Percentiles rank a stretch among this genome's conserved stretches.
Evolutionary conservation across 2,888 invertebrate species (phyloP).

Genomic region (Cerastis leucographa): DNA sequence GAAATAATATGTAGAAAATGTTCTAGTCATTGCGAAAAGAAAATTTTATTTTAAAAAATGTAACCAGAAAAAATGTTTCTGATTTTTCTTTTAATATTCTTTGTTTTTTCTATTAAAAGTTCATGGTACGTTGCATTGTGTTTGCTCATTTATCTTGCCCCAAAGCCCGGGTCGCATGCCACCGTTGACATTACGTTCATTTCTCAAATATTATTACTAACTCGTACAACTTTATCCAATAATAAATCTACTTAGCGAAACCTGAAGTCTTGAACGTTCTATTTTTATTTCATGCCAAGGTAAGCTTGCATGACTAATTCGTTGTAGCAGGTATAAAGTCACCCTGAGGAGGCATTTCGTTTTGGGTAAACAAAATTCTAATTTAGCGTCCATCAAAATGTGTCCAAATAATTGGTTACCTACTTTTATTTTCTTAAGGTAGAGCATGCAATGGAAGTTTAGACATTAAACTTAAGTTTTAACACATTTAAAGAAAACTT

Average conservation of each 20-base stretch:
- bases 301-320: slow-evolving; percentile 72
- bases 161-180: slow-evolving; percentile 80
- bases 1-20: slow-evolving; percentile 49
- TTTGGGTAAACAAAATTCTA: slow-evolving; percentile 23
- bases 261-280: slow-evolving; percentile 65
- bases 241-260: slow-evolving; percentile 79
- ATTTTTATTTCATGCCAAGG: slow-evolving; percentile 63
- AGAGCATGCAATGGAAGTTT: background rate
- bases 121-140: slow-evolving; percentile 77
- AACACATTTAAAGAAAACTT: slow-evolving; percentile 58
- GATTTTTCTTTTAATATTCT: slow-evolving; percentile 28
- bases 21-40: slow-evolving; percentile 11
- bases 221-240: slow-evolving; percentile 80
- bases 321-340: slow-evolving; percentile 53
- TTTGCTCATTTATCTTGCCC: slow-evolving; percentile 84
- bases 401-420: background rate
- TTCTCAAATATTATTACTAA: slow-evolving; percentile 87
- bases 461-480: slow-evolving; percentile 28
- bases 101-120: slow-evolving; percentile 56
- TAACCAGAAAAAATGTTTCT: background rate
- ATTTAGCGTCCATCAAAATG: slow-evolving; percentile 18
- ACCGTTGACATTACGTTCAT: slow-evolving; percentile 85
- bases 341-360: slow-evolving; percentile 35
- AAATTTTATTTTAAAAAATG: slow-evolving; percentile 39
- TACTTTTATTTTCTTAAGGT: background rate